Evolutionary conservation across 2,888 invertebrate species (phyloP).

Genomic region (Blera fallax): DNA sequence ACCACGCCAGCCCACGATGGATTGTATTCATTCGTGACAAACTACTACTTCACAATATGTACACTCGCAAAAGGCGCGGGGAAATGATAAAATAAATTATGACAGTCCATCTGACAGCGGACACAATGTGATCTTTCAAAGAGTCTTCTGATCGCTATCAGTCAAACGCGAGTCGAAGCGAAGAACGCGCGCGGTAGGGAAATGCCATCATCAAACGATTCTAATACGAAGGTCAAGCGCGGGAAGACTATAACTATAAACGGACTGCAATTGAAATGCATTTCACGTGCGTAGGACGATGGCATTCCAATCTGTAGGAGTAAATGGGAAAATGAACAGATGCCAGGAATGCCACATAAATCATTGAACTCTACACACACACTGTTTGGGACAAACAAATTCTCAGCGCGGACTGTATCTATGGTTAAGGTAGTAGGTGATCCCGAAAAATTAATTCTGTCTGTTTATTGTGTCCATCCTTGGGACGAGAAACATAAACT

Average conservation of each 20-base stretch:
- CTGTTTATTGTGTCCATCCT: constrained; percentile 44
- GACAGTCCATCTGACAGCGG: constrained; percentile 70
- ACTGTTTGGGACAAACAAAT: constrained; percentile 36
- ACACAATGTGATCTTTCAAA: constrained; percentile 71
- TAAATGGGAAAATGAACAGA: constrained; percentile 26
- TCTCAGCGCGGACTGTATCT: not conserved
- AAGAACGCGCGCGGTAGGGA: not conserved
- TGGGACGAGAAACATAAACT: constrained; percentile 1
- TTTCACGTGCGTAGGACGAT: constrained; percentile 71
- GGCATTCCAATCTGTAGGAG: constrained; percentile 55
- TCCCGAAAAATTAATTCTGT: constrained; percentile 59
- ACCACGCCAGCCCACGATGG: constrained; percentile 25
- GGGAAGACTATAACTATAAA: not conserved
- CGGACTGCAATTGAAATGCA: constrained; percentile 65
- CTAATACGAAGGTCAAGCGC: constrained; percentile 59
- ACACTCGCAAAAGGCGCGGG: not conserved
- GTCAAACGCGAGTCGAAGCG: constrained; percentile 35
- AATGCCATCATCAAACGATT: constrained; percentile 60
- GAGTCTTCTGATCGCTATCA: constrained; percentile 65
- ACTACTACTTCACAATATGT: constrained; percentile 10
- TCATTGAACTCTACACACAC: constrained; percentile 60
- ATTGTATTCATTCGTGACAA: constrained; percentile 53
- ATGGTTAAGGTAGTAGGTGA: constrained; percentile 39
- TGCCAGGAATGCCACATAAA: constrained; percentile 60
- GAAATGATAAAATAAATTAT: constrained; percentile 66